phyloP scores from a whole-genome alignment of 1,140 invertebrate genomes.

The Drosophila setifemur region DNA sequence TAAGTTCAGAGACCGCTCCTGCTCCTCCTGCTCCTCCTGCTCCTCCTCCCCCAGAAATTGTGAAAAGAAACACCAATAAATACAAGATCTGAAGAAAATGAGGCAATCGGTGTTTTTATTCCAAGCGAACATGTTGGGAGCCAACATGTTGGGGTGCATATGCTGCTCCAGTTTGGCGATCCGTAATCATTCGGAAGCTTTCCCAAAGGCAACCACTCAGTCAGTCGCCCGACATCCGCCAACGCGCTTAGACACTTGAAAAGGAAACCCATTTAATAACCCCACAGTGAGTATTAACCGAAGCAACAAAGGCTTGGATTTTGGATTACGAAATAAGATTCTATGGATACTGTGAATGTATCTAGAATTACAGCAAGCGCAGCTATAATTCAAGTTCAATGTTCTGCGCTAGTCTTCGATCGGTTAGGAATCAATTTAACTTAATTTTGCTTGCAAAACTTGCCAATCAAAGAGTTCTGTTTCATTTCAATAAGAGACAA shows the following conservation, averaged over 20 bases:
- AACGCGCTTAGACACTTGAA: constrained; percentile 42
- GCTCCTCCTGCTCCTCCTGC: too few relatives aligned
- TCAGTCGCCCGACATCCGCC: constrained; percentile 41
- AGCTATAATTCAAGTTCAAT: constrained; percentile 55
- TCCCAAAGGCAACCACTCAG: constrained; percentile 43
- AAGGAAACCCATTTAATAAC: constrained; percentile 1
- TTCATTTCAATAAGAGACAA: not conserved
- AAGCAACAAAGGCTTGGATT: constrained; percentile 4
- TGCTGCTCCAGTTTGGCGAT: constrained; percentile 30
- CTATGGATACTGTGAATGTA: constrained; percentile 4
- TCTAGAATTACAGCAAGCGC: constrained; percentile 32
- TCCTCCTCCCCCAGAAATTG: too few relatives aligned
- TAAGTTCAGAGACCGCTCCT: not conserved
- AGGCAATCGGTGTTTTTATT: constrained; percentile 18
- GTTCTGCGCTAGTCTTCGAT: constrained; percentile 21
- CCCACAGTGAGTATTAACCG: constrained; percentile 43
- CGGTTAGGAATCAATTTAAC: constrained; percentile 56
- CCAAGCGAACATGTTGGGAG: constrained; percentile 54
- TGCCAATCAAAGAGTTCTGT: constrained; percentile 2
- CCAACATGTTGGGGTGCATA: constrained; percentile 35
- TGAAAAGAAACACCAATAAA: not conserved
- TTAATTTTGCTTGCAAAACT: constrained; percentile 38
- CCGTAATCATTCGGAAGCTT: constrained; percentile 34
- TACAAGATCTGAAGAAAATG: not conserved
- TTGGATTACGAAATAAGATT: not conserved